Percentiles rank a stretch among this genome's conserved stretches.
phyloP scores from a whole-genome alignment of 2,113 vertebrate genomes.

The Austrofundulus limnaeus region DNA sequence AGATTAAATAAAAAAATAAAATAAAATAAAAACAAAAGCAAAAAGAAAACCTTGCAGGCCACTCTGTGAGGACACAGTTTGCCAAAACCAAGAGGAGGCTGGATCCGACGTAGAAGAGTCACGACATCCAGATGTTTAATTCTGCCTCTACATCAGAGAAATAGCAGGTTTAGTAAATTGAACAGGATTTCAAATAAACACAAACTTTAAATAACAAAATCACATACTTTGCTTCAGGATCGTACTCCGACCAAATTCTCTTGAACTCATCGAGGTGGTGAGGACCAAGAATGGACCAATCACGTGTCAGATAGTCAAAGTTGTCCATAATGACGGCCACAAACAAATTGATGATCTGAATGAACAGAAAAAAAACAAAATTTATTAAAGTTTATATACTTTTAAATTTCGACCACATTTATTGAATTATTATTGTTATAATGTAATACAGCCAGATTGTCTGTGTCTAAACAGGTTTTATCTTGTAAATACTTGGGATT shows the following conservation, averaged over 20 bases:
- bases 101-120: slow-evolving; percentile 92
- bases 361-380: slow-evolving; percentile 6
- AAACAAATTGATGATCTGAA: slow-evolving; percentile 97
- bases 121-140: slow-evolving; percentile 99
- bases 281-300: slow-evolving; percentile 98
- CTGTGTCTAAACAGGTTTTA: too few species aligned
- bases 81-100: slow-evolving; percentile 96
- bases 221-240: slow-evolving; percentile 97
- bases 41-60: slow-evolving; percentile 89
- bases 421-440: neutral
- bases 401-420: neutral
- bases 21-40: neutral
- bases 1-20: neutral
- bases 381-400: neutral
- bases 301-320: slow-evolving; percentile 98
- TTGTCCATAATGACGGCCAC: slow-evolving; percentile 99
- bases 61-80: slow-evolving; percentile 97
- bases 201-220: neutral
- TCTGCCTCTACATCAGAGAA: slow-evolving; percentile 82
- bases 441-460: too few species aligned
- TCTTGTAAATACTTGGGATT: too few species aligned
- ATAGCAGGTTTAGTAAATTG: neutral
- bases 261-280: slow-evolving; percentile 99
- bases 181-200: neutral
- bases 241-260: slow-evolving; percentile 99